Evolutionary conservation across 2,797 vertebrate species (phyloP), one percentile per base, ranked within the genome.

Genomic region (Dryobates pubescens): DNA sequence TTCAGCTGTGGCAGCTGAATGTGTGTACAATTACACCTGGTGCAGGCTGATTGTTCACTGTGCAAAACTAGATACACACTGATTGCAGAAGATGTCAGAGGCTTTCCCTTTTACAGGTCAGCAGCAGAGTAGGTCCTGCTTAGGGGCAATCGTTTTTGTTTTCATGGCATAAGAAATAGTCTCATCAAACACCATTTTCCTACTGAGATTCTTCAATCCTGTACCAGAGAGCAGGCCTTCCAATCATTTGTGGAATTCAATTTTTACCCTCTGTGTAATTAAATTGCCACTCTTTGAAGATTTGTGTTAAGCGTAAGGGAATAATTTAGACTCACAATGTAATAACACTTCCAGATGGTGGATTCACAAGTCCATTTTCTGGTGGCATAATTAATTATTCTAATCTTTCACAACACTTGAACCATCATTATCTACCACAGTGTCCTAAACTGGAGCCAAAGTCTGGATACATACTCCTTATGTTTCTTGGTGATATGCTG

Each of bases 331-430:
- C n/a, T 62, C 43, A 29, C 26, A 65, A 45, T 38, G 49, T 84
- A 84, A 86, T 95, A 84, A 82, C 3, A 6, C 54, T 91, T 85
- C 86, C 83, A 91, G 88, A 87, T 86, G 93, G 80, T 88, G 58
- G 84, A 71, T 84, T 76, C 78, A 79, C 1, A 4, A 61, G 38
- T 34, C 82, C 81, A 41, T 79, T 94, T 94, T 76, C 62, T 77
- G 82, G 41, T 91, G 41, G 57, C 81, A 62, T 79, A 89, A 89
- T 95, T 70, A 90, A 93, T 92, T 93, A 86, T 81, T 93, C 65
- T 58, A 38, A 30, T 58, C 30, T 77, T 86, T 56, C 27, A 6
- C 65, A 88, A 65, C 62, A 59, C 81, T 76, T 82, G 87, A 96
- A 61, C 53, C 32, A 51, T 63, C 26, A 7, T 89, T 59, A 64